Evolutionary conservation across 1,140 invertebrate genomes (phyloP), one percentile per base, ranked within the genome.

Genomic region (Caerostris darwini): DNA sequence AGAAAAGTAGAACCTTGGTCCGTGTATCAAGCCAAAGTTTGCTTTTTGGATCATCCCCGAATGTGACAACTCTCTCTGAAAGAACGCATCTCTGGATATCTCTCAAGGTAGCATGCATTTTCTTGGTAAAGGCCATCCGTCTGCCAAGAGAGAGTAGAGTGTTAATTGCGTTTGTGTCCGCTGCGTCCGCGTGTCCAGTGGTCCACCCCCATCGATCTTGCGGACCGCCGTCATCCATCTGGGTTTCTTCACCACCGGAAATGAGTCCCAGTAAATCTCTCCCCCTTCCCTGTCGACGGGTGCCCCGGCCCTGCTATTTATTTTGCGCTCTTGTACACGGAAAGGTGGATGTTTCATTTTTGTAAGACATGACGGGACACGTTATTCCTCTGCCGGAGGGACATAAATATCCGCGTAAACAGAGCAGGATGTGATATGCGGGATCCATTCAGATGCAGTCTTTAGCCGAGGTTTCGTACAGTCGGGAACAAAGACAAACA

Each of bases 161-260:
- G 82, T 57, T 19, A 85, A 58, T 57, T 85, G 82, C n/a, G 82
- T 85, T 85, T 56, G 54, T 85, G 82, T 34, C 34, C 17, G 14
- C 54, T 8, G 17, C 57, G 54, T 85, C 82, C 54, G 19, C 14
- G 14, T n/a, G 54, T 19, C 82, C n/a, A 50, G 34, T 34, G 34
- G 34, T 34, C 34, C 34, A 3, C 8, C 54, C 19, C 57, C 19
- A n/a, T 56, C 54, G 82, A 19, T 57, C 54, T 57, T 19, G 54
- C 5, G 7, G n/a, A 85, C 7, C 7, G 34, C 0, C 34, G 34
- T 34, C 34, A 2, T 34, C 34, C 34, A 34, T 34, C 34, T 7
- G 8, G 7, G 69, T n/a, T n/a, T 7, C 50, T 77, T 7, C 34
- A 50, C 10, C 7, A 50, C 34, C 34, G 71, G 71, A 77, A 77